Base-by-base conservation (phyloP, 2,113 vertebrate species). In the Fulica atra region DNA sequence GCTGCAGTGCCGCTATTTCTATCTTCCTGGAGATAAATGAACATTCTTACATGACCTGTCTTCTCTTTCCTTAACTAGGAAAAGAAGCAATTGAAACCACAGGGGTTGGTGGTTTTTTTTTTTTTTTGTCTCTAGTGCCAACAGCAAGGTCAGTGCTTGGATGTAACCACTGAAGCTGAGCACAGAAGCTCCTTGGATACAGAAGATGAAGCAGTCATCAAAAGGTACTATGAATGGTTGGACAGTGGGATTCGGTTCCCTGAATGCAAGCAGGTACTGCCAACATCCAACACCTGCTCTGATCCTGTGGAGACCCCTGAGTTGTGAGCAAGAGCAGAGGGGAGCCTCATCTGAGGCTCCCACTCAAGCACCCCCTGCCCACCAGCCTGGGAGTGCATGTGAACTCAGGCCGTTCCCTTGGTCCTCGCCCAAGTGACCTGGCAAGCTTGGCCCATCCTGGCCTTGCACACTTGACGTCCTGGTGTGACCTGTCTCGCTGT, bases 1-100 rank as follows among this genome's bases (percentile, higher is more conserved):
- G 79, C 40, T 77, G 29, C 71, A 59, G 59, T 77, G 81, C 64
- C 36, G 11, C 86, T 94, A 93, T 56, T 93, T 82, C 81, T 77
- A n/a, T 82, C 46, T 94, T 92, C n/a, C 66, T 72, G 63, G 40
- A 89, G 87, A 95, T 73, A 94, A 95, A 97, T 93, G 92, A 91
- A 44, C 63, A n/a, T 36, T 81, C 73, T 60, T 82, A 81, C 33
- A 33, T 25, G 48, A 95, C 89, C 78, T 74, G 81, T 94, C 66
- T 92, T 81, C 69, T 72, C 74, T 71, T 87, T 46, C 57, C 81
- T 94, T 89, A 92, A 73, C 59, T 50, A 63, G 51, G 64, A 78
- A 77, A 42, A 89, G 80, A 92, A 88, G 86, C 59, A 78, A 89
- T 74, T 86, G 38, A 48, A 88, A 53, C 71, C 61, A 29, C 42